phyloP scores from a whole-genome alignment of 2,888 invertebrate genomes.

The Dicycla oo region DNA sequence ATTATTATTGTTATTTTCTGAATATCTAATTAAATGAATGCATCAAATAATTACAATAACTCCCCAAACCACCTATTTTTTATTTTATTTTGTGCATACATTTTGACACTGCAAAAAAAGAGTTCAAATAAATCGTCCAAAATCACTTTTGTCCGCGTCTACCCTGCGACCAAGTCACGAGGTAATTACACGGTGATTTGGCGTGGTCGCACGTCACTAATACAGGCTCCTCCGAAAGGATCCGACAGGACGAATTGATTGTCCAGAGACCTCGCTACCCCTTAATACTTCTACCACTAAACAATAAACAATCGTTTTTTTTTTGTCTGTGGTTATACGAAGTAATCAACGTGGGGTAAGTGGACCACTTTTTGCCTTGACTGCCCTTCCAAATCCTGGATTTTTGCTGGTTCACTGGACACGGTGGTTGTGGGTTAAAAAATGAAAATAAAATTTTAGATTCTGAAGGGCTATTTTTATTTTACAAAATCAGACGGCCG shows the following conservation, averaged over 20 bases:
- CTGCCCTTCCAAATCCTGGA: conserved; percentile 57
- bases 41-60: not conserved
- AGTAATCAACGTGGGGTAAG: conserved; percentile 57
- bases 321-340: conserved; percentile 54
- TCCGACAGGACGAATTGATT: conserved; percentile 69
- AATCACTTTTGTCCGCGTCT: conserved; percentile 59
- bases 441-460: conserved; percentile 12
- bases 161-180: conserved; percentile 66
- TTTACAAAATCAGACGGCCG: not conserved
- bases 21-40: not conserved
- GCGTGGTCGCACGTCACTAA: conserved; percentile 66
- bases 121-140: not conserved
- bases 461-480: not conserved
- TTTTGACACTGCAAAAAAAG: not conserved
- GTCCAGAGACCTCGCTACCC: conserved; percentile 41
- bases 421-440: conserved; percentile 30
- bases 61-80: not conserved
- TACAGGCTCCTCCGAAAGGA: conserved; percentile 61
- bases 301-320: conserved; percentile 53
- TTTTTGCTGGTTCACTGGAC: conserved; percentile 53
- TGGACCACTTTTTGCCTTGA: conserved; percentile 58
- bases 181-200: conserved; percentile 78
- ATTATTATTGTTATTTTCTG: not conserved
- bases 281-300: conserved; percentile 43
- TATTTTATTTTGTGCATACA: not conserved